Percentiles rank a stretch among this genome's conserved stretches.
phyloP scores from a whole-genome alignment of 2,888 invertebrate species.

The Leucania comma region DNA sequence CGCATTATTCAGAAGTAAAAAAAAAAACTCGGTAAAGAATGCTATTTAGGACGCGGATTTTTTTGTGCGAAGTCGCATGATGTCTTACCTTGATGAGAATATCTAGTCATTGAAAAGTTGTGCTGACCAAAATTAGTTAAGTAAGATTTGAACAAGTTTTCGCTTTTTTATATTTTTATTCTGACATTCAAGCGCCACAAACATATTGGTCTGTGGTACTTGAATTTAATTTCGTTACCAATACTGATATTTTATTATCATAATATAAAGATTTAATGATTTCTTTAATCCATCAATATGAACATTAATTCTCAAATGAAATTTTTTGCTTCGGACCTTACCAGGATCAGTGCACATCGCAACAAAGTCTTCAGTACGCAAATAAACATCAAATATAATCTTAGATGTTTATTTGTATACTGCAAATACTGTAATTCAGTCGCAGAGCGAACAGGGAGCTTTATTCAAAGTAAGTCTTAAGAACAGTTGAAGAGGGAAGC shows the following conservation, averaged over 20 bases:
- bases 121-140: too few species aligned
- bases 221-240: background rate
- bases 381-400: too few species aligned
- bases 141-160: background rate
- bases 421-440: background rate
- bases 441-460: slow-evolving; percentile 70
- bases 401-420: too few species aligned
- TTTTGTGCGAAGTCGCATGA: background rate
- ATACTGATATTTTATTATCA: background rate
- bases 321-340: too few species aligned
- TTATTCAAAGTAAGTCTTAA: slow-evolving; percentile 87
- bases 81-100: background rate
- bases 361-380: too few species aligned
- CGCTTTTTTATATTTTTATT: background rate
- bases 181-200: background rate
- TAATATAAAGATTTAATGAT: too few species aligned
- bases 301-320: background rate
- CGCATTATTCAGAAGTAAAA: slow-evolving; percentile 85
- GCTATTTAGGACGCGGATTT: slow-evolving; percentile 51
- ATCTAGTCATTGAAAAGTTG: background rate
- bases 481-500: slow-evolving; percentile 83
- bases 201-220: too few species aligned
- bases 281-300: background rate
- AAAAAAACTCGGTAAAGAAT: slow-evolving; percentile 72
- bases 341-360: too few species aligned